These are phyloP conservation scores for Atlantisia rogersi DNA, from an alignment of 2,113 vertebrate species.

Conservation along the genomic window DNA sequence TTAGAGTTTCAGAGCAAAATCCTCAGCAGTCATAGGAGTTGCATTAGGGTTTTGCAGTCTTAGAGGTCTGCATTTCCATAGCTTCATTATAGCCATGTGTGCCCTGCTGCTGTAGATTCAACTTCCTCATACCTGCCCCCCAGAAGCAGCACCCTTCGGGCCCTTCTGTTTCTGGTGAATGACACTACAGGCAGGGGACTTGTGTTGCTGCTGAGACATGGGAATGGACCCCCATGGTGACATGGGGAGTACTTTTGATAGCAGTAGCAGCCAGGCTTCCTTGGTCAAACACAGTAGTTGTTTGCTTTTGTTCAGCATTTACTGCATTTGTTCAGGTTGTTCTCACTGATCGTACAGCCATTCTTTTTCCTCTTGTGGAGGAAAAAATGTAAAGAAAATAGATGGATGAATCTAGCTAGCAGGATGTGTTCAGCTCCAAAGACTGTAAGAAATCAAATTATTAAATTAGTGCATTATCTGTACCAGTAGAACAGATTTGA, in stretches of 20 bases:
- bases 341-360: background rate
- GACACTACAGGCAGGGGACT: background rate
- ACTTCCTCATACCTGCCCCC: background rate
- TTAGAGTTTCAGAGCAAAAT: background rate
- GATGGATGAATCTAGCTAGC: background rate
- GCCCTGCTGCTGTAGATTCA: background rate
- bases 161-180: background rate
- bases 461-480: background rate
- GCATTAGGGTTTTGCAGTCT: background rate
- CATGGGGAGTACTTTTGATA: background rate
- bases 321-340: background rate
- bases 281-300: background rate
- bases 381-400: background rate
- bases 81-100: background rate
- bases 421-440: background rate
- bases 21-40: background rate
- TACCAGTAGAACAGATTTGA: background rate
- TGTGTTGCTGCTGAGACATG: background rate
- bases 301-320: too few species aligned
- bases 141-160: background rate
- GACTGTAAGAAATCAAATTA: background rate
- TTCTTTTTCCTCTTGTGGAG: background rate
- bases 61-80: background rate
- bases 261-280: background rate
- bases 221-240: background rate